Evolutionary conservation across 2,888 invertebrate genomes (phyloP).

Genomic region (Phyllotreta striolata): DNA sequence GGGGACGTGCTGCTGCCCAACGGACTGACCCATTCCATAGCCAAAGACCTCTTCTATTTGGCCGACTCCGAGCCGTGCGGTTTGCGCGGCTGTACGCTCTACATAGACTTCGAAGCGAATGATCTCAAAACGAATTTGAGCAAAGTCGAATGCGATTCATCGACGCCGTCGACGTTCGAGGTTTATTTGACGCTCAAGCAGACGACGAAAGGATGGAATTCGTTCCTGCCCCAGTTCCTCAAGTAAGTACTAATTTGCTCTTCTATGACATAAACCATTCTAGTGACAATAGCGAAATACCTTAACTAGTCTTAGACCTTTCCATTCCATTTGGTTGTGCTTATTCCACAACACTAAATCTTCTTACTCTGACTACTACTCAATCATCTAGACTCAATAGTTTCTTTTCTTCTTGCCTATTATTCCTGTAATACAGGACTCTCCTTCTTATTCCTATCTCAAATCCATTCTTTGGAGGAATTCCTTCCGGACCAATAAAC

Average conservation of each 20-base stretch:
- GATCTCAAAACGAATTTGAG: conserved; percentile 73
- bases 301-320: no score
- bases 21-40: conserved; percentile 78
- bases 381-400: no score
- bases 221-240: conserved; percentile 84
- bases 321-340: no score
- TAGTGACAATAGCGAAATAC: no score
- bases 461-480: no score
- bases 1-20: conserved; percentile 85
- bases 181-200: conserved; percentile 86
- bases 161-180: conserved; percentile 88
- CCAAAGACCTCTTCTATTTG: conserved; percentile 78
- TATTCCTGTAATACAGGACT: no score
- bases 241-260: conserved; percentile 73
- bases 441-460: no score
- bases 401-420: no score
- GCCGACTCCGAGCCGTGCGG: conserved; percentile 92
- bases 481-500: no score
- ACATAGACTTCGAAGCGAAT: conserved; percentile 80
- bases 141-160: conserved; percentile 83
- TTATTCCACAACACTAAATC: no score
- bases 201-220: conserved; percentile 84
- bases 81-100: conserved; percentile 81
- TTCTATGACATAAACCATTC: conserved; percentile 14
- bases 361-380: no score